These are phyloP conservation scores for Peromyscus polionotus DNA, from an alignment of 2,113 vertebrate genomes.

Conservation along the genomic window DNA sequence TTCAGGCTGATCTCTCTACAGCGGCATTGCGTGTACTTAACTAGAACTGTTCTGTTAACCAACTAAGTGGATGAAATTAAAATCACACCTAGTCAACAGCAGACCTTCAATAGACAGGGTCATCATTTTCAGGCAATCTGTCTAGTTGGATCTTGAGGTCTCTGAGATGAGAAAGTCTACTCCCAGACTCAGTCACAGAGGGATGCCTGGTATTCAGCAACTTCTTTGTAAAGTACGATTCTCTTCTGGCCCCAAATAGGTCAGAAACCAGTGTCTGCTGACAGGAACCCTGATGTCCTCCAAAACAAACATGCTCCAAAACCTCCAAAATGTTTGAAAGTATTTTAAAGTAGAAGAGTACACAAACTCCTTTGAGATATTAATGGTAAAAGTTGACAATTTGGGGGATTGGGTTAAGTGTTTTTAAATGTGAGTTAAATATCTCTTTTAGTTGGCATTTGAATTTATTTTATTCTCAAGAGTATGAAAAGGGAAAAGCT, in stretches of 20 bases:
- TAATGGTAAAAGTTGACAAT: neutral
- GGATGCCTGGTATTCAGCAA: neutral
- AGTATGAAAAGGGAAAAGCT: neutral
- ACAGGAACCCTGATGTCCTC: neutral
- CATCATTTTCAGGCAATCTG: neutral
- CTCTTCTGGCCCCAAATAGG: neutral
- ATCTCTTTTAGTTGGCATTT: constrained; percentile 11
- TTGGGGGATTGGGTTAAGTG: neutral
- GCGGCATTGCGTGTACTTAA: neutral
- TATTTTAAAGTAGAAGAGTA: constrained; percentile 18
- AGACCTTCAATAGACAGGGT: neutral
- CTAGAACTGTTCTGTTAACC: neutral
- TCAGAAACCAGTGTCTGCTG: neutral
- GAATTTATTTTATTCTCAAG: constrained; percentile 19
- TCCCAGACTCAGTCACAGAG: neutral
- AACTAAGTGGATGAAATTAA: neutral
- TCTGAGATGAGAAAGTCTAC: neutral
- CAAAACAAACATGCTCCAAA: constrained; percentile 1
- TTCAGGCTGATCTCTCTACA: constrained; percentile 18
- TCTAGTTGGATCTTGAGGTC: neutral
- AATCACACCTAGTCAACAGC: neutral
- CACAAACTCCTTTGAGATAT: neutral
- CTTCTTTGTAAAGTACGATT: neutral
- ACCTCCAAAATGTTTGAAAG: neutral
- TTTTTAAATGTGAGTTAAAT: neutral